Percentiles rank a stretch among this genome's conserved stretches.
These are phyloP conservation scores for Balaeniceps rex DNA, from an alignment of 2,113 vertebrate genomes.

Conservation along the genomic window DNA sequence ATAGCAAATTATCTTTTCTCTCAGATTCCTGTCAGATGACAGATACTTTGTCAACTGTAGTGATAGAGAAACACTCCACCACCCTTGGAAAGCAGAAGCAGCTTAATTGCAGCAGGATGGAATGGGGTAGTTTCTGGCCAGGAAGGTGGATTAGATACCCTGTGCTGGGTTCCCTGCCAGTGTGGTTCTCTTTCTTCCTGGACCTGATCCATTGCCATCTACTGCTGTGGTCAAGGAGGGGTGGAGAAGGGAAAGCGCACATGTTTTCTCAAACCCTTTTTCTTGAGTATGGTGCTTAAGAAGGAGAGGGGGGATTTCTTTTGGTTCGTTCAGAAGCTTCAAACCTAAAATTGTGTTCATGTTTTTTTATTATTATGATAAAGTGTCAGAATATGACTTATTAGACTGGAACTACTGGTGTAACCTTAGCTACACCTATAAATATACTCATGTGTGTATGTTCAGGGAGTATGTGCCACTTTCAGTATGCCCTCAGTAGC, in stretches of 20 bases:
- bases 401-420: neutral
- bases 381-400: neutral
- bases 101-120: neutral
- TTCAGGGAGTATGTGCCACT: neutral
- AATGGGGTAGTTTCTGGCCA: neutral
- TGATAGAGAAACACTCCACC: neutral
- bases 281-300: neutral
- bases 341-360: neutral
- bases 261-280: neutral
- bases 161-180: neutral
- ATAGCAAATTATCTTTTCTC: neutral
- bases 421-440: neutral
- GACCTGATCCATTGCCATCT: neutral
- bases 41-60: neutral
- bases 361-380: neutral
- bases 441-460: neutral
- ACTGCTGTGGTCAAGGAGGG: neutral
- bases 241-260: neutral
- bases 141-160: neutral
- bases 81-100: neutral
- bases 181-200: neutral
- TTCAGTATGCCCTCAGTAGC: neutral
- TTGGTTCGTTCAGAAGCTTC: neutral
- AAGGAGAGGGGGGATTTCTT: neutral
- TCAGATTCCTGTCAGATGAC: neutral